These are phyloP conservation scores for Hydrolagus affinis DNA, from an alignment of 2,113 vertebrate species.

Conservation along the genomic window DNA sequence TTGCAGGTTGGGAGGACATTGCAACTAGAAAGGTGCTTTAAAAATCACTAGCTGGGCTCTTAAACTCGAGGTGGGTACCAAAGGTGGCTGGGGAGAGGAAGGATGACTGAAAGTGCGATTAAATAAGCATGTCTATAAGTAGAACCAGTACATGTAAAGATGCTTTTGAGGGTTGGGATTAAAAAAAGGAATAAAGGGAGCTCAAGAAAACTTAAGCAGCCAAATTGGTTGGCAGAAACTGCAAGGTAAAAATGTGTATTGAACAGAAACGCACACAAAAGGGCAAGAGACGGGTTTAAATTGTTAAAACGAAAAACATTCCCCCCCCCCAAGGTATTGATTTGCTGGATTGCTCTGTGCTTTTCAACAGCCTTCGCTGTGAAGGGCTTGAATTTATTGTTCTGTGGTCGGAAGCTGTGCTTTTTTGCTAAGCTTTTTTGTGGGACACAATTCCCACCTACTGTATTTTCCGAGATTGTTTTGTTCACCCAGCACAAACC, in stretches of 20 bases:
- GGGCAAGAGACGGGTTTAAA: background rate
- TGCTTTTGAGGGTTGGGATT: background rate
- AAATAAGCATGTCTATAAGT: background rate
- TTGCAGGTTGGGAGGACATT: too few species aligned
- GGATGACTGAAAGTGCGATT: too few species aligned
- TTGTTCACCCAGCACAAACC: background rate
- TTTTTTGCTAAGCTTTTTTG: background rate
- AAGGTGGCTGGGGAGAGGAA: too few species aligned
- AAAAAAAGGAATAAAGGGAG: background rate
- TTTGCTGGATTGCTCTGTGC: background rate
- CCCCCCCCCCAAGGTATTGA: background rate
- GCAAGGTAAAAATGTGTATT: background rate
- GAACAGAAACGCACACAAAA: background rate
- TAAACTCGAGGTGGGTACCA: too few species aligned
- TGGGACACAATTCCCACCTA: too few species aligned
- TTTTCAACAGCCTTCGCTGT: background rate
- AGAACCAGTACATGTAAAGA: background rate
- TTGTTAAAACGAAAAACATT: background rate
- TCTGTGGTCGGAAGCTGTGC: background rate
- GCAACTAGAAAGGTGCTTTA: too few species aligned
- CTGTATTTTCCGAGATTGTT: background rate
- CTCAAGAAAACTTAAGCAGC: background rate
- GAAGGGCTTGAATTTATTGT: background rate
- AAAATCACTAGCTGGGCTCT: too few species aligned
- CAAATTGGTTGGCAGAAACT: background rate